These are phyloP conservation scores for Azorinus chamasolen DNA, from an alignment of 2,888 invertebrate species.

Conservation along the genomic window DNA sequence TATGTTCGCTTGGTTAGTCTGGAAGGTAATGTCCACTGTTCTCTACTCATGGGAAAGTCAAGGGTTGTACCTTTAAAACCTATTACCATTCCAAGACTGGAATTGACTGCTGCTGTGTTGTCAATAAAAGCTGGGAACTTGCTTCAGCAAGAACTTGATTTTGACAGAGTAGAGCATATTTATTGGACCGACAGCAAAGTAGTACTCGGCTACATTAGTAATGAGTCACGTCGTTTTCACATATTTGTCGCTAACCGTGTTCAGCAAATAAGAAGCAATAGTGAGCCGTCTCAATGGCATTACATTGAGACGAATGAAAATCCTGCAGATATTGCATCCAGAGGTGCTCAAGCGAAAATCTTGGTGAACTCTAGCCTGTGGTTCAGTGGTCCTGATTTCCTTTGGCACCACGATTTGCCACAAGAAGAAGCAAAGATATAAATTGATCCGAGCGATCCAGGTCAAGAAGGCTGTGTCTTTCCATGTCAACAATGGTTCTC, in stretches of 20 bases:
- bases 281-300: constrained; percentile 57
- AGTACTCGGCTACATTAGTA: constrained; percentile 27
- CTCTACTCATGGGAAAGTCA: constrained; percentile 61
- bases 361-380: neutral
- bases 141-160: constrained; percentile 20
- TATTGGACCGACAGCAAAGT: constrained; percentile 31
- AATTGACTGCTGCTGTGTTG: constrained; percentile 29
- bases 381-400: constrained; percentile 46
- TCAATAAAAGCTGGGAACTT: constrained; percentile 9
- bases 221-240: constrained; percentile 27
- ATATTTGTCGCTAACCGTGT: constrained; percentile 20
- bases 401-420: too few species aligned
- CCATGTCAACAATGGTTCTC: too few species aligned
- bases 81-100: constrained; percentile 36
- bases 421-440: too few species aligned
- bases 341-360: constrained; percentile 45
- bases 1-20: constrained; percentile 55
- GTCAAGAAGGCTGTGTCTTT: too few species aligned
- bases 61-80: constrained; percentile 45
- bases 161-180: neutral
- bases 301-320: constrained; percentile 59
- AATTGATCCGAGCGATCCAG: too few species aligned
- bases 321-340: constrained; percentile 68
- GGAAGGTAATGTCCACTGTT: constrained; percentile 40
- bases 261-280: constrained; percentile 53